Conservation (phyloP, 1,140 invertebrate genomes). For the Goniozus legneri region DNA sequence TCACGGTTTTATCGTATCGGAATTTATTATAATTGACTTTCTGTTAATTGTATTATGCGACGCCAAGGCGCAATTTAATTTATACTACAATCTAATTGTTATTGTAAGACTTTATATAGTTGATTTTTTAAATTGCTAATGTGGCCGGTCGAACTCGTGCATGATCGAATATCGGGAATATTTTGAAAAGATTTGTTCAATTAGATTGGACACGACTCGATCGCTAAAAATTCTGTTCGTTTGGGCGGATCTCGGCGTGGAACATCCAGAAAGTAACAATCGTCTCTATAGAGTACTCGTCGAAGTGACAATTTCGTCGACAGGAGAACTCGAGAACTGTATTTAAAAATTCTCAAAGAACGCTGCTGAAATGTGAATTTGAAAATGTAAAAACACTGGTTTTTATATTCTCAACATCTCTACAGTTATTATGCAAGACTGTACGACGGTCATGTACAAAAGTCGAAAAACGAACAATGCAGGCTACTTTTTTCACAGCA, state of each 20-base stretch:
- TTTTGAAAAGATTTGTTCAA: background rate
- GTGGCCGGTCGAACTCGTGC: background rate
- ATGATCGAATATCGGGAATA: background rate
- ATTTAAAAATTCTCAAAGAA: background rate
- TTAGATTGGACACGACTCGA: background rate
- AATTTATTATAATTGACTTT: slow-evolving; percentile 41
- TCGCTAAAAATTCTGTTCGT: background rate
- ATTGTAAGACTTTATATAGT: background rate
- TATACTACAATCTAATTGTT: slow-evolving; percentile 17
- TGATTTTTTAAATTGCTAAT: slow-evolving; percentile 11
- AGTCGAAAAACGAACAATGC: slow-evolving; percentile 6
- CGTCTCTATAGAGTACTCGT: slow-evolving; percentile 34
- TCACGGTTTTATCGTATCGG: slow-evolving; percentile 16
- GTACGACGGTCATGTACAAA: background rate
- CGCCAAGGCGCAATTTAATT: slow-evolving; percentile 16
- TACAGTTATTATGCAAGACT: too few species aligned
- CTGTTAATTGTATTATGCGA: slow-evolving; percentile 32
- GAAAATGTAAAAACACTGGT: too few species aligned
- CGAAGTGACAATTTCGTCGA: slow-evolving; percentile 39
- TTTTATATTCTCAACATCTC: too few species aligned
- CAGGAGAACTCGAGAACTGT: slow-evolving; percentile 29
- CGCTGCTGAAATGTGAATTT: too few species aligned
- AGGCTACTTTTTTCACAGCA: slow-evolving; percentile 11
- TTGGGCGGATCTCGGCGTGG: slow-evolving; percentile 16
- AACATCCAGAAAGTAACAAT: slow-evolving; percentile 25